phyloP scores from a whole-genome alignment of 2,888 invertebrate species.

The Opisthograptis luteolata region DNA sequence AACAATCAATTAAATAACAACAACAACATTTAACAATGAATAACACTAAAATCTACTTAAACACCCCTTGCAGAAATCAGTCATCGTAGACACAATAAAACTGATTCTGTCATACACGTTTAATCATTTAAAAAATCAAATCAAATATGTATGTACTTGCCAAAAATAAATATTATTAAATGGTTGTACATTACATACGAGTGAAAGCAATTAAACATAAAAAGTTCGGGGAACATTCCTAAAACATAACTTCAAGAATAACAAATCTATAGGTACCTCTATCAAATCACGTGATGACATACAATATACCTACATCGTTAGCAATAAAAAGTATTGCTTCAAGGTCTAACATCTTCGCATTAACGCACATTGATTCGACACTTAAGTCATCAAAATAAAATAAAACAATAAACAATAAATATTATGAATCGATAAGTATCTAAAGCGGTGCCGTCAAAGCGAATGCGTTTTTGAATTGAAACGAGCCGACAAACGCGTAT shows the following conservation, averaged over 20 bases:
- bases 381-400: constrained; percentile 28
- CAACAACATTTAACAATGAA: background rate
- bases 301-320: too few species aligned
- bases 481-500: constrained; percentile 56
- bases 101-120: background rate
- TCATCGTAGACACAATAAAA: background rate
- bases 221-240: background rate
- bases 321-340: constrained; percentile 4
- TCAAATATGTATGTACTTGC: background rate
- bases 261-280: too few species aligned
- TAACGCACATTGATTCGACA: constrained; percentile 19
- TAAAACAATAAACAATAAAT: constrained; percentile 56
- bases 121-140: background rate
- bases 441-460: constrained; percentile 47
- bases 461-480: constrained; percentile 46
- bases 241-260: too few species aligned
- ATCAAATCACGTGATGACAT: too few species aligned
- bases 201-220: background rate
- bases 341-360: constrained; percentile 10
- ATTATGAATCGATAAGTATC: constrained; percentile 55
- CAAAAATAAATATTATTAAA: background rate
- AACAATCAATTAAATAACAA: too few species aligned
- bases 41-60: background rate
- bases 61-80: background rate
- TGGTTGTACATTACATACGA: background rate